Evolutionary conservation across 1,140 invertebrate species (phyloP).

Genomic region (Ganaspis sp.): DNA sequence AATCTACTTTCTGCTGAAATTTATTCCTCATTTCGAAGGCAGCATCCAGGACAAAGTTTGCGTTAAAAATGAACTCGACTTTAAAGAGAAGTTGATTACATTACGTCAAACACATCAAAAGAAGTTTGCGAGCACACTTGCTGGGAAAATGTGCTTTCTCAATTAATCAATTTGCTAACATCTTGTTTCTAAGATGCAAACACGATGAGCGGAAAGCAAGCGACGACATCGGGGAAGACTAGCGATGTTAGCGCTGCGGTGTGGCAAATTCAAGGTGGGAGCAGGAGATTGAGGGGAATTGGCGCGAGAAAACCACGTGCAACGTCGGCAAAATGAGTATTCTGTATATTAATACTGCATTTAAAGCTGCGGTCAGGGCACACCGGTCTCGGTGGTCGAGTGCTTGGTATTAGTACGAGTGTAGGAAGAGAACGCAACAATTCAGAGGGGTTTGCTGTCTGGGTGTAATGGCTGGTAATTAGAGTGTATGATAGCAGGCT

Average conservation of each 20-base stretch:
- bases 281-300: constrained; percentile 34
- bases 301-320: constrained; percentile 51
- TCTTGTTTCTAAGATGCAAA: constrained; percentile 25
- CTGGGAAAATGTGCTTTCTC: constrained; percentile 8
- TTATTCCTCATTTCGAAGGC: no score
- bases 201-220: constrained; percentile 21
- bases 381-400: constrained; percentile 70
- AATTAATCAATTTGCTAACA: constrained; percentile 30
- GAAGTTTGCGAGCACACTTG: neutral
- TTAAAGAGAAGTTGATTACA: neutral
- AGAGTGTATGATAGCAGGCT: constrained; percentile 75
- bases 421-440: constrained; percentile 71
- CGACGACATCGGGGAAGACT: constrained; percentile 15
- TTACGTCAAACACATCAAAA: neutral
- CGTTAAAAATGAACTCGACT: neutral
- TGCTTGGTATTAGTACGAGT: constrained; percentile 68
- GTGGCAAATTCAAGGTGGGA: constrained; percentile 20
- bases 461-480: constrained; percentile 74
- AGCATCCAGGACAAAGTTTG: neutral
- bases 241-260: neutral
- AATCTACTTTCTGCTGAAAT: no score
- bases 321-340: constrained; percentile 65
- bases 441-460: constrained; percentile 67
- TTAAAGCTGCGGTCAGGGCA: constrained; percentile 73
- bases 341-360: constrained; percentile 73